phyloP scores from a whole-genome alignment of 1,140 invertebrate species.

The Odontomachus brunneus region DNA sequence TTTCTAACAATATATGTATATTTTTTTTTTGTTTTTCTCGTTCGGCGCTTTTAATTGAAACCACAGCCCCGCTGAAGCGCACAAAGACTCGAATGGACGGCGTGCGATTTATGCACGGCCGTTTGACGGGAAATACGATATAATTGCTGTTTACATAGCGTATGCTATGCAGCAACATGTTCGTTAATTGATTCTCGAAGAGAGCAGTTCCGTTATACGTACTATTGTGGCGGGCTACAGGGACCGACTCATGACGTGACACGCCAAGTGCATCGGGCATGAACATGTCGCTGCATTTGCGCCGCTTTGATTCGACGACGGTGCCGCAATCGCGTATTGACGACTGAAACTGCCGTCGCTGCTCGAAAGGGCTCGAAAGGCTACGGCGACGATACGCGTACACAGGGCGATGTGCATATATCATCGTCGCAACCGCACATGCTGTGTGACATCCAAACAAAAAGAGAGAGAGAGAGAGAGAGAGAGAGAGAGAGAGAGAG shows the following conservation, averaged over 20 bases:
- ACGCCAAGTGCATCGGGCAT: constrained; percentile 12
- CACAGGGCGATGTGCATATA: too few species aligned
- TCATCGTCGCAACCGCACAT: too few species aligned
- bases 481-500: too few species aligned
- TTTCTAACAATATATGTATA: too few species aligned
- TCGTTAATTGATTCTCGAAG: constrained; percentile 39
- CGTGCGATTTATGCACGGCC: neutral
- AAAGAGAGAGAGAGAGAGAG: too few species aligned
- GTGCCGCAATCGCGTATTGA: constrained; percentile 1
- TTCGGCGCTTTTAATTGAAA: too few species aligned
- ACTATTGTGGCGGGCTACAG: neutral
- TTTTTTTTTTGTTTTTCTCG: too few species aligned
- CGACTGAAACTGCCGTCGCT: constrained; percentile 2
- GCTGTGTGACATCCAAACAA: too few species aligned
- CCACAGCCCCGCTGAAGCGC: neutral
- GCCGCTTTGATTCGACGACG: constrained; percentile 25
- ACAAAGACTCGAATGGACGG: neutral
- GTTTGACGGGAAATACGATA: neutral
- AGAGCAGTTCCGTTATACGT: neutral
- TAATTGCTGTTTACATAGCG: neutral
- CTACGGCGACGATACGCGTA: neutral
- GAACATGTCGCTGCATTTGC: constrained; percentile 28
- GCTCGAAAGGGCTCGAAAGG: neutral
- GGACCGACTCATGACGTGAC: constrained; percentile 1
- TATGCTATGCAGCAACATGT: neutral